phyloP scores from a whole-genome alignment of 1,140 invertebrate genomes.

The Bradysia coprophila region DNA sequence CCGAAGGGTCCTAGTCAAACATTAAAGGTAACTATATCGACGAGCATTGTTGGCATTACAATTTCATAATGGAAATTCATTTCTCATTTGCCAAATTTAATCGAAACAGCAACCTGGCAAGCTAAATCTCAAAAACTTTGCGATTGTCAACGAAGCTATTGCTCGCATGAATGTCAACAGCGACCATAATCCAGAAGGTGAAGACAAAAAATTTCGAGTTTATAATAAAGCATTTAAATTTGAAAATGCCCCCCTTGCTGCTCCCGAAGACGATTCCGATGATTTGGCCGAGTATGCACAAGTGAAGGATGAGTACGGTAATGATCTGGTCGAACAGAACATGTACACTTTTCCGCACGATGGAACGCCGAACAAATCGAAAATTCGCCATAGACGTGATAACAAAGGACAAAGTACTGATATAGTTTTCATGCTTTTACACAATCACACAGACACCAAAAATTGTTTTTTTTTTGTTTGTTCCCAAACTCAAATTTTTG shows the following conservation, averaged over 20 bases:
- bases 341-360: slow-evolving; percentile 41
- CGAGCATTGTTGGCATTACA: slow-evolving; percentile 5
- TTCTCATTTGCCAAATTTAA: no score
- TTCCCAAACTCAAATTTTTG: no score
- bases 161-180: slow-evolving; percentile 49
- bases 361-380: slow-evolving; percentile 37
- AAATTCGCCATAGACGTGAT: slow-evolving; percentile 37
- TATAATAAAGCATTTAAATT: not conserved
- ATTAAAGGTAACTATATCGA: slow-evolving; percentile 47
- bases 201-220: slow-evolving; percentile 8
- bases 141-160: slow-evolving; percentile 65
- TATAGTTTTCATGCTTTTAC: not conserved
- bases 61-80: slow-evolving; percentile 10
- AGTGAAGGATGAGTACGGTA: slow-evolving; percentile 27
- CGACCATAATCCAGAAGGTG: slow-evolving; percentile 15
- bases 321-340: slow-evolving; percentile 31
- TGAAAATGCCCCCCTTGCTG: slow-evolving; percentile 46
- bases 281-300: slow-evolving; percentile 23
- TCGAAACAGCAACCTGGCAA: slow-evolving; percentile 74
- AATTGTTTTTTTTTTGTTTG: not conserved
- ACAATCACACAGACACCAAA: not conserved
- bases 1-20: slow-evolving; percentile 62
- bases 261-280: slow-evolving; percentile 45
- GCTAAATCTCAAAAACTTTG: slow-evolving; percentile 75
- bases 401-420: slow-evolving; percentile 41